A percentile compares a stretch with the other conserved stretches of the same genome.
phyloP scores from a whole-genome alignment of 2,797 vertebrate species.

The Netta rufina region DNA sequence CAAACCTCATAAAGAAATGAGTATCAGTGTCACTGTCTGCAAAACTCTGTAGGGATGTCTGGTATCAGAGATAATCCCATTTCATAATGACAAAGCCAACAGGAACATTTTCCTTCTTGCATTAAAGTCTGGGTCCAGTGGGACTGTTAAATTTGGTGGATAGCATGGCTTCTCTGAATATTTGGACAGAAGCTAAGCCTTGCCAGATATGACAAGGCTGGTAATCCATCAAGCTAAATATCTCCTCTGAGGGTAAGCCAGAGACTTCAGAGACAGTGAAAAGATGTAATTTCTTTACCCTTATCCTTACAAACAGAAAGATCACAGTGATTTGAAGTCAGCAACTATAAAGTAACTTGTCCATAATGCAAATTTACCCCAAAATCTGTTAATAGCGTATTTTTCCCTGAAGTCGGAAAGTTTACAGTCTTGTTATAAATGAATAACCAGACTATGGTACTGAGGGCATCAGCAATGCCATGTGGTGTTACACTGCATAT shows the following conservation, averaged over 20 bases:
- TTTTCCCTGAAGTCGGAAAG: neutral
- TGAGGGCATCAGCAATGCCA: neutral
- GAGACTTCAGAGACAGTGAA: neutral
- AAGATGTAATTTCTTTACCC: neutral
- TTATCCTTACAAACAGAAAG: neutral
- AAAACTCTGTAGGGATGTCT: neutral
- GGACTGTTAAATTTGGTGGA: neutral
- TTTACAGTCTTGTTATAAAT: neutral
- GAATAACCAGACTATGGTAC: neutral
- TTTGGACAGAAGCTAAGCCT: neutral
- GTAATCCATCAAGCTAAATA: neutral
- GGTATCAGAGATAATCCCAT: neutral
- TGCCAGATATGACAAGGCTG: neutral
- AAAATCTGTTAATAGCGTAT: neutral
- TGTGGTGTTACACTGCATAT: neutral
- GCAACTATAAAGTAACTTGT: neutral
- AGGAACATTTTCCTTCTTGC: neutral
- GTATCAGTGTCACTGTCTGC: neutral
- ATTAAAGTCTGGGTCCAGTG: neutral
- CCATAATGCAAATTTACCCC: neutral
- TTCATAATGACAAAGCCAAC: neutral
- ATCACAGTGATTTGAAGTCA: neutral
- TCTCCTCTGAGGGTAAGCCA: neutral
- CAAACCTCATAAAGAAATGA: neutral
- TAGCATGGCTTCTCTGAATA: neutral